Evolutionary conservation across 2,888 invertebrate genomes (phyloP), one percentile per base, ranked within the genome.

Genomic region (Cloeon dipterum): DNA sequence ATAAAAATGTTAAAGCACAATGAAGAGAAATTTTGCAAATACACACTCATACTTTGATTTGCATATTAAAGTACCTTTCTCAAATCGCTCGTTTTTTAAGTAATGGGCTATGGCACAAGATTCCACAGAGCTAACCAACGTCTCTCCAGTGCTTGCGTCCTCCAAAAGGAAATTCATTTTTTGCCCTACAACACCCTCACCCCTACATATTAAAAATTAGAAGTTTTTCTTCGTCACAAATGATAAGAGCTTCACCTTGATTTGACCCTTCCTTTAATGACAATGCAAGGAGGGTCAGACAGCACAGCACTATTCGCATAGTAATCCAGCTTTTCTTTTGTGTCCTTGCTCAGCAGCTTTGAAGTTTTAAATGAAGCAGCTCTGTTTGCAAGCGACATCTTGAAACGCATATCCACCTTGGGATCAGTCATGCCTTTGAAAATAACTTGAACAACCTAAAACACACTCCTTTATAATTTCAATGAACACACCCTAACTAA

Each of bases 11-110:
- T 21, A 5, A 21, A 21, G 35, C 37, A 39, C 21, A 32, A 16
- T 20, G 29, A 11, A n/a, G 37, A 39, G 37, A 10, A n/a, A 23
- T 26, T 38, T 26, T 34, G 34, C 1, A 51, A 38, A 10, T 48
- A 47, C 32, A 35, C 42, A 10, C 56, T 41, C 17, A 55, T 39
- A n/a, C 10, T 10, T n/a, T 10, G 13, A 11, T 11, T n/a, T 32
- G 8, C 11, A 32, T 11, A n/a, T 32, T n/a, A 13, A 34, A 34
- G 17, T 19, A 34, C 20, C 25, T 14, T 25, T 26, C 17, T 16
- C 19, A 16, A 36, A 36, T 5, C 23, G 21, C 16, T 20, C 13
- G 13, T 16, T 26, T 16, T n/a, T 25, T 7, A 25, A 23, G 19
- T 36, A 36, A 17, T 36, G 16, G 5, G 23, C 4, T 16, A 36